Evolutionary conservation across 1,140 invertebrate genomes (phyloP), one percentile per base, ranked within the genome.

Genomic region (Propsilocerus akamusi): DNA sequence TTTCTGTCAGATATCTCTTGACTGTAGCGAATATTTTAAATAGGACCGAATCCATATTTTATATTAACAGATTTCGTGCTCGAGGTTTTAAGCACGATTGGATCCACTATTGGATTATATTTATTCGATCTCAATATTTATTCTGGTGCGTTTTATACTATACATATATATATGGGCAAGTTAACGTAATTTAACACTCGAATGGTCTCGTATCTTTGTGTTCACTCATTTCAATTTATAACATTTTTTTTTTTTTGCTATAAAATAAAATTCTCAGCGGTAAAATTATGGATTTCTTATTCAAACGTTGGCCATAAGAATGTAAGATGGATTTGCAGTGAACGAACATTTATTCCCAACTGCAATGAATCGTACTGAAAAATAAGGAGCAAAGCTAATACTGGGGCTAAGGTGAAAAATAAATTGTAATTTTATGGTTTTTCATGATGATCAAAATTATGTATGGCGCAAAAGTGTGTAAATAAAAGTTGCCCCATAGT

Each of bases 51-150:
- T 41, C 34, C 14, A 41, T 20, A 20, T 41, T 10, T 41, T 41
- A n/a, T 41, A 41, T 41, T 20, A 41, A 41, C 22, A 20, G 22
- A 20, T 41, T 41, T 41, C 34, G 34, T 41, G 34, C 34, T 10
- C 22, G 34, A 20, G 34, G 34, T 41, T 41, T 41, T 41, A 41
- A 20, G 34, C 34, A 41, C 34, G 34, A 41, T 41, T 41, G 34
- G 34, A 41, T 41, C 34, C 22, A 20, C 34, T 41, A 41, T 41
- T 41, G 34, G 34, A 41, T 41, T 41, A 41, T 41, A 20, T 41
- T 41, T 14, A 41, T 41, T 41, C 34, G 34, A 41, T 41, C 22
- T 17, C 10, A 30, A 7, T 41, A 20, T 41, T 14, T 41, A 41
- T 37, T 4, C 20, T 4, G 14, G 14, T 37, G 34, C 22, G 14